Evolutionary conservation across 2,888 invertebrate genomes (phyloP), one percentile per base, ranked within the genome.

Genomic region (Drosophila limbata): DNA sequence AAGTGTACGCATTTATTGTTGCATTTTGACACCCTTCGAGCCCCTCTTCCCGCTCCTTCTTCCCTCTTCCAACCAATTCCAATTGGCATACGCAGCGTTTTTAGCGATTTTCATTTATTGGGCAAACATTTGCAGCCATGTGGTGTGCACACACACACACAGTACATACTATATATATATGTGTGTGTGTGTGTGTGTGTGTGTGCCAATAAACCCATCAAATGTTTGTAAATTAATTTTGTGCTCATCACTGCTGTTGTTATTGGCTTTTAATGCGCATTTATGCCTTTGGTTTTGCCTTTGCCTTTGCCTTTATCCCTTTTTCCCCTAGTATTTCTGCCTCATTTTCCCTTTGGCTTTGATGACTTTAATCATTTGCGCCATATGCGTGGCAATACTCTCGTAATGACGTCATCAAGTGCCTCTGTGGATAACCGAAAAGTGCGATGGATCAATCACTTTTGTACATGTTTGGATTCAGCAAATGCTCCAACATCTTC

Each of bases 171-270:
- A 42, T 3, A 21, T 55, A 31, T 33, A 40, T 51, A 42, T 51
- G 25, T 63, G 42, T 45, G 19, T 9, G 45, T 40, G 19, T 9
- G 10, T 25, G 52, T 51, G 65, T 63, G 53, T 73, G 61, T 60
- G 33, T 50, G 37, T 56, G 64, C 69, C 79, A 78, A 74, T 76
- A 76, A 76, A 78, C 79, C 76, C 74, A 73, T 78, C 74, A 76
- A 84, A 78, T 80, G 78, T 79, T 85, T 85, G 88, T 85, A 85
- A 83, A 83, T 88, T 83, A 85, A 88, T 88, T 83, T 83, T 88
- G 70, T 87, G 88, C 82, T 87, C 82, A 83, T 83, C 86, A 85
- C 78, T 70, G 83, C 72, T 83, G 83, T 88, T 82, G 83, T 88
- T 83, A 88, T 88, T 83, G 88, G 88, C 77, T 79, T 87, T 83